Conservation (phyloP, 2,888 invertebrate species). For the Hirtodrosophila confusa region DNA sequence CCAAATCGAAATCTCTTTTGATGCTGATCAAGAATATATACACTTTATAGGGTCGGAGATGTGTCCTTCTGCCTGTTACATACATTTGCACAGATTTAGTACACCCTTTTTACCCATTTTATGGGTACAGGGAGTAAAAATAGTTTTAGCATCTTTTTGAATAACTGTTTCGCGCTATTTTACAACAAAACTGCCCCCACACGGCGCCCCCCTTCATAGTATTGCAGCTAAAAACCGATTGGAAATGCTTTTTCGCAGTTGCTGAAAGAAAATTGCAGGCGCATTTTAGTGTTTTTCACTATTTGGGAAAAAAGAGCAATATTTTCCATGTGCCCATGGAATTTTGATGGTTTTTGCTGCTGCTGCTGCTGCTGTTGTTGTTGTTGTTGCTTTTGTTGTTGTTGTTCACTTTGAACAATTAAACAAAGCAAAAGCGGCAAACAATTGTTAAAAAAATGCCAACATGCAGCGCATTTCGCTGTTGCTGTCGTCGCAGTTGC, state of each 20-base stretch:
- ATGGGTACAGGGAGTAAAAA: too few relatives aligned
- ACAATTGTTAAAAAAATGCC: constrained; percentile 51
- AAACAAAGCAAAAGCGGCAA: constrained; percentile 45
- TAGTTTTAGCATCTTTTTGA: constrained; percentile 20
- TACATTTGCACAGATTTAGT: too few relatives aligned
- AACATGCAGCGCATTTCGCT: constrained; percentile 39
- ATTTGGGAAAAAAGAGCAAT: background rate
- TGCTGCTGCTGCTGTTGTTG: background rate
- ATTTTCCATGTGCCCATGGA: constrained; percentile 2
- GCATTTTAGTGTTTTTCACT: constrained; percentile 3
- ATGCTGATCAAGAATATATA: too few relatives aligned
- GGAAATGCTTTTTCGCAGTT: constrained; percentile 1
- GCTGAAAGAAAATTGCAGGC: background rate
- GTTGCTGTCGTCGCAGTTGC: constrained; percentile 4
- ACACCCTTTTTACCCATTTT: too few relatives aligned
- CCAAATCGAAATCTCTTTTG: too few relatives aligned
- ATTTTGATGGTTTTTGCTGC: constrained; percentile 14
- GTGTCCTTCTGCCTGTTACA: too few relatives aligned
- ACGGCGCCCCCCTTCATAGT: too few relatives aligned
- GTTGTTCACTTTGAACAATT: constrained; percentile 44
- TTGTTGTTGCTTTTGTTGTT: constrained; percentile 6
- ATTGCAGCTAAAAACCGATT: too few relatives aligned
- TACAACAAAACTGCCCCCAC: background rate
- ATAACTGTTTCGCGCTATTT: constrained; percentile 8
- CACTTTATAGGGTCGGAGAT: too few relatives aligned